Percentiles rank a stretch among this genome's conserved stretches.
phyloP scores from a whole-genome alignment of 2,888 invertebrate species.

The Euclidia mi region DNA sequence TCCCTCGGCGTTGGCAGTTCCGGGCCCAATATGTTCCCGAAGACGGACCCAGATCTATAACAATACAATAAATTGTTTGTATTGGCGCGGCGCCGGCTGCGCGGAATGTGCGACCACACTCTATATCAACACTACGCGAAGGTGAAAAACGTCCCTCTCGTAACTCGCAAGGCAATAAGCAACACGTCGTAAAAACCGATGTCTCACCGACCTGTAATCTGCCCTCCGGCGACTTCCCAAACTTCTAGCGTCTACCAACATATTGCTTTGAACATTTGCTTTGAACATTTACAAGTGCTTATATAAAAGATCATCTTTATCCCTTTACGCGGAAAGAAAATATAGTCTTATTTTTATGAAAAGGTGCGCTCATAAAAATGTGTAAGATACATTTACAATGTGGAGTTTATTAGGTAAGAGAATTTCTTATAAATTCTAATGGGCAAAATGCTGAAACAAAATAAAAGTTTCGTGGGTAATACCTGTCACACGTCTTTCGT shows the following conservation, averaged over 20 bases:
- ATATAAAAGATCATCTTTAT: slow-evolving; percentile 53
- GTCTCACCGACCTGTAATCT: slow-evolving; percentile 56
- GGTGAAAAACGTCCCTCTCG: slow-evolving; percentile 76
- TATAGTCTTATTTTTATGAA: slow-evolving; percentile 45
- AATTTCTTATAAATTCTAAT: slow-evolving; percentile 4
- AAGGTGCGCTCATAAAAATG: slow-evolving; percentile 44
- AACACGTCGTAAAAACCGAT: slow-evolving; percentile 67
- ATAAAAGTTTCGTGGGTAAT: background rate
- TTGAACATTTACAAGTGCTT: slow-evolving; percentile 54
- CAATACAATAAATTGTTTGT: slow-evolving; percentile 84
- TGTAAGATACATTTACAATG: slow-evolving; percentile 26
- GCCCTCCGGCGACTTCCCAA: slow-evolving; percentile 49
- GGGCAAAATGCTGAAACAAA: background rate
- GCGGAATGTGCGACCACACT: slow-evolving; percentile 78
- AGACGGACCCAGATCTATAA: slow-evolving; percentile 77
- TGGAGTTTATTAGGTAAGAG: slow-evolving; percentile 22
- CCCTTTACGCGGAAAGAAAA: slow-evolving; percentile 30
- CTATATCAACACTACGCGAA: slow-evolving; percentile 71
- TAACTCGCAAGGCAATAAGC: slow-evolving; percentile 74
- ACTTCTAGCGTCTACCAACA: slow-evolving; percentile 43
- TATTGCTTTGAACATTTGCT: no score
- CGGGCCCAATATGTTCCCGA: slow-evolving; percentile 70
- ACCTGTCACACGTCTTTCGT: slow-evolving; percentile 5
- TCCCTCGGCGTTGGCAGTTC: slow-evolving; percentile 60
- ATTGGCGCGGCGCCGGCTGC: slow-evolving; percentile 75